Evolutionary conservation across 1,140 invertebrate genomes (phyloP), one percentile per base, ranked within the genome.

Genomic region (Drosophila lacertosa): DNA sequence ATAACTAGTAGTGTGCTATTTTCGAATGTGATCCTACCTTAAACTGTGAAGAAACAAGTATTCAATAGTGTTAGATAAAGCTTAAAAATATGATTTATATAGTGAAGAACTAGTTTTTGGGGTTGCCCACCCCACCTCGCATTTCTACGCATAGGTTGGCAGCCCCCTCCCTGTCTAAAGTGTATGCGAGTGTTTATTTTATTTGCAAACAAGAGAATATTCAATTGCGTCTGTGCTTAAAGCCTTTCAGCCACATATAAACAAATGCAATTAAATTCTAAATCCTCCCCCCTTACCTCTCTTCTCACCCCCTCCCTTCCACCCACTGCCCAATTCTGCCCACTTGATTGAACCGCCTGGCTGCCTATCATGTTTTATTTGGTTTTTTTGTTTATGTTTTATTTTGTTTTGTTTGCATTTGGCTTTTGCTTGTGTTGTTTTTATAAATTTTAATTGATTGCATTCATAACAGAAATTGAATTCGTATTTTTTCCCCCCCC

Each of bases 261-360:
- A 63, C 78, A 82, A 82, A 82, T 72, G 77, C 77, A 82, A 81
- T 82, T 81, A 60, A 72, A 81, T 82, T 81, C 47, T 73, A 66
- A 63, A 59, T 13, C 47, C 24, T 53, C 15, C 15, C 3, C 40
- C n/a, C 4, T 35, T 35, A n/a, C n/a, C n/a, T n/a, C n/a, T n/a
- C n/a, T 40, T 16, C 18, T 13, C 5, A 2, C 4, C 24, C 5
- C 0, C 1, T 18, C n/a, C 3, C 48, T 3, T 10, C 3, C 29
- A 0, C 20, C 32, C 13, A 26, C 32, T 7, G 2, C 29, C 45
- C 22, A 22, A 18, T 2, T 6, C 10, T 26, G 5, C 6, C 22
- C 9, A 33, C 18, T 51, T 18, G 11, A 11, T 47, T n/a, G n/a
- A 7, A 13, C 47, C 42, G 40, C 18, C 15, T 57, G 29, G 16